Evolutionary conservation across 53 echinoderm and acorn worm species (phyloP).

Genomic region (Zoroaster sp.): DNA sequence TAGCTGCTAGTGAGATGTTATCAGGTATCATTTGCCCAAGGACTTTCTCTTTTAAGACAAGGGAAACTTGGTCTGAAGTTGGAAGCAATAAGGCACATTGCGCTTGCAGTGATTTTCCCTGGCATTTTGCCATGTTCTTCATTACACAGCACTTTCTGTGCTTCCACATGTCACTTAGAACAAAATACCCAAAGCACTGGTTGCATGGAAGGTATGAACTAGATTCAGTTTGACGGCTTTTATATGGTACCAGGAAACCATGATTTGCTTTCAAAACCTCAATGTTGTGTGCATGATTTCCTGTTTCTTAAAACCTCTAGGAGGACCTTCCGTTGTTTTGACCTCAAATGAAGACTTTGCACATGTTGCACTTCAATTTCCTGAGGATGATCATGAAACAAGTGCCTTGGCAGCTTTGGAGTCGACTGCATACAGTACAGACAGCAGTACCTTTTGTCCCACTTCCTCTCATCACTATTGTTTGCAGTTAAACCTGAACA

Average conservation of each 20-base stretch:
- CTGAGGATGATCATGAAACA: neutral
- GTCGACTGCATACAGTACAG: neutral
- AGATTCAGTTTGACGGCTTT: neutral
- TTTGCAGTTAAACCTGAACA: slow-evolving; percentile 30
- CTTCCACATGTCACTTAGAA: neutral
- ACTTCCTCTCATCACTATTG: neutral
- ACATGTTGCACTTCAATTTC: neutral
- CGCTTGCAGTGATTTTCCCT: neutral
- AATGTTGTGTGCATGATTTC: neutral
- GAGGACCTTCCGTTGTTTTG: neutral
- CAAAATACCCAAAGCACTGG: neutral
- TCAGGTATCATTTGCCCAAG: neutral
- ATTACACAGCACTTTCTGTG: neutral
- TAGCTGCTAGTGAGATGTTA: slow-evolving; percentile 42
- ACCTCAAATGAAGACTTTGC: neutral
- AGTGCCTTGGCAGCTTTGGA: slow-evolving; percentile 4
- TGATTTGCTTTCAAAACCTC: neutral
- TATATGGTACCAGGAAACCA: slow-evolving; percentile 1
- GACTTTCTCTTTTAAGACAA: neutral
- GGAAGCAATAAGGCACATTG: neutral
- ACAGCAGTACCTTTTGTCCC: slow-evolving; percentile 12
- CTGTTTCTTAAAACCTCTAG: neutral
- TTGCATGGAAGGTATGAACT: neutral
- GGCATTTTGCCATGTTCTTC: neutral
- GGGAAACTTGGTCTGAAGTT: neutral